Base-by-base conservation (phyloP, 2,888 invertebrate species). In the Lingula anatina region DNA sequence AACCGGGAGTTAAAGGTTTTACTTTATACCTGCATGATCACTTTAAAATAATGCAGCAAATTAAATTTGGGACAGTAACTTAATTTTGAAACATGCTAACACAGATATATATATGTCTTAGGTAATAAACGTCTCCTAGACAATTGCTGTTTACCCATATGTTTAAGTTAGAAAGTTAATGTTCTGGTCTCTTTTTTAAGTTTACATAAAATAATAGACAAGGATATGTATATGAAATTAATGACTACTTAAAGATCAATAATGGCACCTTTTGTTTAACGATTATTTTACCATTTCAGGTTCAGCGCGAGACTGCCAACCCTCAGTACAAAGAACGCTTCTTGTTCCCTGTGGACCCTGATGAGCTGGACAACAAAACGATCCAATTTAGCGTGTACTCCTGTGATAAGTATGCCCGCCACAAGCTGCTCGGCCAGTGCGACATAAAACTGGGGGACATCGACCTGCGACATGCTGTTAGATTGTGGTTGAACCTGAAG, bases 301-400 rank as follows among this genome's bases (percentile, higher is more conserved):
- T 88, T 40, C 86, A 86, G 61, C 82, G 83, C 58, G 82, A 83
- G 55, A 83, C 85, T 2, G 81, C 83, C 51, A 85, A 85, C 54
- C 89, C 89, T 0, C 83, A 85, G 52, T 89, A 85, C 74, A 87
- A 88, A 66, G 89, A 89, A 70, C 83, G 86, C 51, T 88, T 89
- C 70, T 79, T 86, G 57, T 88, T 82, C 55, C 79, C 78, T 26
- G 75, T 87, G 57, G 84, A 83, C 54, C 78, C 82, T 37, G 79
- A 81, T 38, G 84, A 85, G 54, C 79, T 84, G 45, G 78, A 80
- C 21, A 79, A 81, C 38, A 62, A 84, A 56, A 81, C 83, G 1
- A 75, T 87, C 15, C 83, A 83, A 72, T 86, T 87, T 72, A 86
- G 86, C 68, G 80, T 87, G 47, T 86, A 85, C 68, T 81, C 83